phyloP scores from a whole-genome alignment of 2,113 vertebrate species.

The rat (Rattus norvegicus) region GRCr8 NC_086022.1:91533001-91533500 shows the following conservation, averaged over 20 bases:
- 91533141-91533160: not conserved
- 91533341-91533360: slow-evolving; percentile 65
- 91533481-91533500: not conserved
- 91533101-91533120: not conserved
- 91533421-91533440: slow-evolving; percentile 49
- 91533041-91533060: not conserved
- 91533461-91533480: slow-evolving; percentile 23
- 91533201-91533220: not conserved
- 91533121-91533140: not conserved
- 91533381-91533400: slow-evolving; percentile 61
- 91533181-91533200: not conserved
- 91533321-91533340: slow-evolving; percentile 57
- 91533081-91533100: not conserved
- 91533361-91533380: slow-evolving; percentile 44
- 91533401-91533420: slow-evolving; percentile 2
- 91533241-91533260: slow-evolving; percentile 22
- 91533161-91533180: not conserved
- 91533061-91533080: not conserved
- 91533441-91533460: not conserved
- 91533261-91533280: slow-evolving; percentile 16
- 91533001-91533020: not conserved
- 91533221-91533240: not conserved
- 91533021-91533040: not conserved
- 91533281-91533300: slow-evolving; percentile 53
- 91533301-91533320: slow-evolving; percentile 68